Base-by-base conservation (phyloP, 35 echinoderm and acorn worm species). In the Eucidaris tribuloides region DNA sequence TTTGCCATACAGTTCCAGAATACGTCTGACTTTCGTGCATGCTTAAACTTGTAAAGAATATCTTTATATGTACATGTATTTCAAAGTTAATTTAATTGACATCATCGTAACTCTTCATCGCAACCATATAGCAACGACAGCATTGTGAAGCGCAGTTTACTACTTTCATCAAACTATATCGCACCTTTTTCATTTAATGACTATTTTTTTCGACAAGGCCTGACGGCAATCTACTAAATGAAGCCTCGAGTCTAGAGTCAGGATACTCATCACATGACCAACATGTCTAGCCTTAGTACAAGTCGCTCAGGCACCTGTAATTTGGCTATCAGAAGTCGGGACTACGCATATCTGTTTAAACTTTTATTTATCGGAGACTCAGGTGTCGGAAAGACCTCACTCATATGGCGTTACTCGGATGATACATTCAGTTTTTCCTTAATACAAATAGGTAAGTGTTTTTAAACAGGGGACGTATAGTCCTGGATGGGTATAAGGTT, bases 391-490 rank as follows among this genome's bases (percentile, higher is more conserved):
- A 92, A 92, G 50, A 92, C 90, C 25, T 87, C 90, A 5, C 41
- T 92, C n/a, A 92, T 92, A 65, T 92, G 90, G 90, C 41, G 90
- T 13, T 92, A 86, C 42, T 86, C 90, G 18, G 90, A 92, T 44
- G 57, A 92, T 82, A 56, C 83, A 30, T 92, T 92, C 40, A 92
- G 68, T 32, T 81, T 81, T 15, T 78, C 76, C 42, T 92, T 92
- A 59, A 92, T 92, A 49, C 90, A 92, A 22, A 92, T 92, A 42
- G 90, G 90, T 92, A 60, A 87, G 52, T 86, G 33, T 46, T 3
- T 30, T 20, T 15, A 22, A n/a, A n/a, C n/a, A n/a, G n/a, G n/a
- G n/a, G n/a, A n/a, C n/a, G n/a, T n/a, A n/a, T n/a, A n/a, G n/a
- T n/a, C n/a, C n/a, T n/a, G n/a, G n/a, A n/a, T n/a, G n/a, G n/a